A percentile compares a stretch with the other conserved stretches of the same genome.
Evolutionary conservation across 2,888 invertebrate genomes (phyloP).

Genomic region (Drepanosiphum platanoidis): DNA sequence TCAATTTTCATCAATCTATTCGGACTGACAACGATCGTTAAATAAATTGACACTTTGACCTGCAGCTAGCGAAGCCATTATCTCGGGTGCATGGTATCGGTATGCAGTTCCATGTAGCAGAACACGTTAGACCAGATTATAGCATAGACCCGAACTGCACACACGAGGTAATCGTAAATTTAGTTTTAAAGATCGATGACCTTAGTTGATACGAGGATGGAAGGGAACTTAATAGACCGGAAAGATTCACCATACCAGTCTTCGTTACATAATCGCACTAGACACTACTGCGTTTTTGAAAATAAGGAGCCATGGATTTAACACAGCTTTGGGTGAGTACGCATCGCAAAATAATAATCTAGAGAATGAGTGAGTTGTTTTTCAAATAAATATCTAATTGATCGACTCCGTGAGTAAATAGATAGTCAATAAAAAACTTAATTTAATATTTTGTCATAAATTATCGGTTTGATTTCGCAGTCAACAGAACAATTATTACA

Average conservation of each 20-base stretch:
- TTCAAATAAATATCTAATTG: background rate
- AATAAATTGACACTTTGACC: constrained; percentile 12
- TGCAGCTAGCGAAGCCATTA: background rate
- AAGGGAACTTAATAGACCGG: constrained; percentile 44
- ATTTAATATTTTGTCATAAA: background rate
- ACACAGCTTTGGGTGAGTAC: constrained; percentile 41
- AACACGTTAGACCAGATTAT: constrained; percentile 57
- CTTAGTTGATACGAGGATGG: constrained; percentile 31
- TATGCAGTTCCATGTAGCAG: constrained; percentile 25
- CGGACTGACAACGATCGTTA: background rate
- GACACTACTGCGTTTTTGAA: constrained; percentile 37
- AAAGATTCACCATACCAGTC: constrained; percentile 45
- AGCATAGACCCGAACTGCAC: constrained; percentile 33
- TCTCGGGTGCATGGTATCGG: constrained; percentile 1
- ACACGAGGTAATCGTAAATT: constrained; percentile 29
- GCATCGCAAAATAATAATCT: background rate
- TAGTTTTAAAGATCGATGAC: constrained; percentile 53
- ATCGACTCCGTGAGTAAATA: no score
- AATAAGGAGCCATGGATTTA: constrained; percentile 29
- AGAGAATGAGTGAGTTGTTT: background rate
- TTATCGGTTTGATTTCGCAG: background rate
- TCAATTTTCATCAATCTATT: no score
- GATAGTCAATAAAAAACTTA: background rate
- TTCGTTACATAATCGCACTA: constrained; percentile 57
- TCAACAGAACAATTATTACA: no score